Evolutionary conservation across 2,888 invertebrate species (phyloP), one percentile per base, ranked within the genome.

Genomic region (Ochropacha duplaris): DNA sequence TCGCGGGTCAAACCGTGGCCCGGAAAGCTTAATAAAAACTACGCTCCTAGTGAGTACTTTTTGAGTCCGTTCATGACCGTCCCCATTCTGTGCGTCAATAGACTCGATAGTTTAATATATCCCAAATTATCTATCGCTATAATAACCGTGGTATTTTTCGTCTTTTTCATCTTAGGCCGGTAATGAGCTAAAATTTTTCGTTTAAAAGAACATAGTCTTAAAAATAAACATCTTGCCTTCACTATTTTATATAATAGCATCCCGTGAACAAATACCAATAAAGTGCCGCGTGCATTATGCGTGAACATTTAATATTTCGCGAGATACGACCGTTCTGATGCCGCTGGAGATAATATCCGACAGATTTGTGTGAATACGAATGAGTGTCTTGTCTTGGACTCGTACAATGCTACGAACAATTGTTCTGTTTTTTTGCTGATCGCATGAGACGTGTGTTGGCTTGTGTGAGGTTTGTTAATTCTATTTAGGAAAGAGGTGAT

Each of bases 221-320:
- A 44, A 44, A 19, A 44, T 44, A 1, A 44, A 44, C 44, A 44
- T 44, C 9, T 44, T 19, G 44, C 19, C 19, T n/a, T 16, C 5
- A 62, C 66, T 64, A 67, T 62, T 72, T 72, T 69, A 68, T n/a
- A n/a, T n/a, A n/a, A n/a, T 69, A 62, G 64, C 65, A 54, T 54
- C 56, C 52, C 61, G 58, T 58, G 58, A 66, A 71, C 59, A 68
- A 70, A 76, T 72, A 76, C 68, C 71, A 73, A 76, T 74, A 76
- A 74, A 68, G 61, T 68, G 61, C 66, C 65, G 16, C 44, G 19
- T 19, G 59, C 56, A 58, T 58, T 59, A 58, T 58, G 61, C 67
- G 65, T 52, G 60, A 72, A 75, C 72, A 61, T 76, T 74, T 78
- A 78, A 83, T 80, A 83, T 79, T 80, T 76, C 67, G 63, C 72